These are phyloP conservation scores for Hypsopygia costalis DNA, from an alignment of 2,888 invertebrate genomes.

Conservation along the genomic window DNA sequence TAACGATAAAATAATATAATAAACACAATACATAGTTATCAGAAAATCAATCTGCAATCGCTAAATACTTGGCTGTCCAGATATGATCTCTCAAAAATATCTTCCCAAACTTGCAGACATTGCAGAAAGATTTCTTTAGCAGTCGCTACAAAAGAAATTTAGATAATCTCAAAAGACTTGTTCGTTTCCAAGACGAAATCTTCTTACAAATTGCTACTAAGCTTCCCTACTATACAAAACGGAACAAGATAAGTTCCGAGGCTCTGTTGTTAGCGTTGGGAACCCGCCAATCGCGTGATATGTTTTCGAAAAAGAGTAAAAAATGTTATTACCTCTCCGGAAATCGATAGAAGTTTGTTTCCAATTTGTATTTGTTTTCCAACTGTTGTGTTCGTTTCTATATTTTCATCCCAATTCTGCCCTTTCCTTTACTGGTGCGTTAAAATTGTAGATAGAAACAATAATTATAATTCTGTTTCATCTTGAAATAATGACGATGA, in stretches of 20 bases:
- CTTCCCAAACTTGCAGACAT: no score
- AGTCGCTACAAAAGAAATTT: not conserved
- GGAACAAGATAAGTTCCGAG: not conserved
- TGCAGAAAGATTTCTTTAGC: not conserved
- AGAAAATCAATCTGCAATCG: no score
- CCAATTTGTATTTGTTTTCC: slow-evolving; percentile 17
- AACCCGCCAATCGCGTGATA: not conserved
- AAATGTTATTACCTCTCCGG: slow-evolving; percentile 15
- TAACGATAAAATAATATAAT: no score
- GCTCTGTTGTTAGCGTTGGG: not conserved
- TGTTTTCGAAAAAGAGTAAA: not conserved
- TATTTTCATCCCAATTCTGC: not conserved
- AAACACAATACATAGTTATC: no score
- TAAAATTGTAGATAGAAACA: not conserved
- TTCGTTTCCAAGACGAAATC: not conserved
- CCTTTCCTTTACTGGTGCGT: not conserved
- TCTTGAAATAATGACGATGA: no score
- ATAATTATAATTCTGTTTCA: not conserved
- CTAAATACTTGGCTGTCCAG: no score
- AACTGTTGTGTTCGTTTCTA: slow-evolving; percentile 6
- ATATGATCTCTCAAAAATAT: no score
- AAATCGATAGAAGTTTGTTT: slow-evolving; percentile 20
- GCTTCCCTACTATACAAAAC: not conserved
- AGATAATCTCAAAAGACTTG: not conserved
- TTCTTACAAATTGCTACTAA: not conserved